Evolutionary conservation across 2,888 invertebrate species (phyloP), one percentile per base, ranked within the genome.

Genomic region (Spialia ferax): DNA sequence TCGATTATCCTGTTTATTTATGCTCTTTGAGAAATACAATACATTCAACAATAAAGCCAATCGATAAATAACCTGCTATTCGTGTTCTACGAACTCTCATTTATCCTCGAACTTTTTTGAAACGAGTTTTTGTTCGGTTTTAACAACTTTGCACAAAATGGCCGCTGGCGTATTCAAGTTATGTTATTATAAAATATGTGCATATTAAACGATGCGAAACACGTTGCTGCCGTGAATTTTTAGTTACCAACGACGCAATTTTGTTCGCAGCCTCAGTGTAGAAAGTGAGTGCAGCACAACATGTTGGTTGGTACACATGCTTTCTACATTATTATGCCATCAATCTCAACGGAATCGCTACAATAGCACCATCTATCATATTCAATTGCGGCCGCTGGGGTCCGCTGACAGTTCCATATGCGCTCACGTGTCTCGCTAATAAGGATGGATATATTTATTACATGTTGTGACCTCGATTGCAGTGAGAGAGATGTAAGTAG

Each of bases 371-470:
- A 77, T 76, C 74, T 71, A 74, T 75, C 77, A 76, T 73, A 71
- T 74, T 73, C 73, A 74, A 75, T 74, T 71, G 73, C 66, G 71
- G 67, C 60, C 67, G 67, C 48, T 52, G 71, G 74, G 73, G 73
- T 69, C 69, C 70, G 73, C 60, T 70, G 74, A 75, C 77, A 73
- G 74, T 72, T 45, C 73, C 57, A 71, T 70, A 69, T 63, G 70
- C 68, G 69, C 68, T 73, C 75, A 74, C 74, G 72, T 74, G 72
- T 69, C 72, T 50, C 60, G 59, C 66, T 77, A 77, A 77, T 78
- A 78, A 76, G 79, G 78, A 77, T 75, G 75, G 75, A 77, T 76
- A 73, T 75, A 77, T 79, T 77, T 76, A 75, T 75, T 70, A 67
- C 68, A 67, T 61, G 70, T 68, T 65, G 56, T 73, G 74, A 71